phyloP scores from a whole-genome alignment of 2,113 vertebrate species.

The Grantiella picta region DNA sequence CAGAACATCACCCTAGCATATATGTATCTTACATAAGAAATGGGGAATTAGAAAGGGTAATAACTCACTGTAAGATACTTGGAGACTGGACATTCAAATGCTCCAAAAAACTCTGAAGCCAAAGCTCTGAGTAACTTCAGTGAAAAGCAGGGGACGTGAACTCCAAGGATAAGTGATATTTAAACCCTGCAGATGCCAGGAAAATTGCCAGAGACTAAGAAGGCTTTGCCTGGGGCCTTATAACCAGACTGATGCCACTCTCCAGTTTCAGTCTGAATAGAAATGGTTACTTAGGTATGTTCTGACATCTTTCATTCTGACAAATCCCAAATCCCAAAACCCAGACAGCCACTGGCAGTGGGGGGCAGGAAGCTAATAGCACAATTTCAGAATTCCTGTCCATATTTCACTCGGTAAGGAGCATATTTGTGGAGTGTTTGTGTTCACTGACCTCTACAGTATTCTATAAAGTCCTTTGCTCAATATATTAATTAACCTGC shows the following conservation, averaged over 20 bases:
- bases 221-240: neutral
- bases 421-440: neutral
- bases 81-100: neutral
- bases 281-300: neutral
- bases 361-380: neutral
- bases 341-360: neutral
- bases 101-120: neutral
- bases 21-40: neutral
- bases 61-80: neutral
- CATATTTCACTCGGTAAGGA: neutral
- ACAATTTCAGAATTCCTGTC: neutral
- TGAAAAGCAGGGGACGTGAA: neutral
- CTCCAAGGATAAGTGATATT: neutral
- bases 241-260: neutral
- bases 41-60: neutral
- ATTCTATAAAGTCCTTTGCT: neutral
- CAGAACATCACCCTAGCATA: neutral
- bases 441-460: neutral
- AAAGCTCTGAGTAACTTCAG: neutral
- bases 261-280: neutral
- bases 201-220: neutral
- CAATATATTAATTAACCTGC: neutral
- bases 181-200: neutral
- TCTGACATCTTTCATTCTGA: neutral
- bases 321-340: neutral